Conservation (phyloP, 2,888 invertebrate species). For the Melanargia galathea region DNA sequence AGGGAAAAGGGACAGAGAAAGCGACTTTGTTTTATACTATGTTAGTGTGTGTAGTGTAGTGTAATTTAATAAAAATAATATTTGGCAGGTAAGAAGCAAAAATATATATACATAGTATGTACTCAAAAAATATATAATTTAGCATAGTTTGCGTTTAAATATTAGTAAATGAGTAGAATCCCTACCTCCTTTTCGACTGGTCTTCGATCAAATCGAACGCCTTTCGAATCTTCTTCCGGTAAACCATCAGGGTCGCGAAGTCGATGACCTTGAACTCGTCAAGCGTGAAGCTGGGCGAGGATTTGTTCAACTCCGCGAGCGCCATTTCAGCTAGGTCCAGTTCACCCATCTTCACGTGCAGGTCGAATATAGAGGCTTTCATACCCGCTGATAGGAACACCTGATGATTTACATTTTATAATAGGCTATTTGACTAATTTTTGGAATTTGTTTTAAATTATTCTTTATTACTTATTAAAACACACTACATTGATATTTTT, state of each 20-base stretch:
- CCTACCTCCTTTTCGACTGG: conserved; percentile 71
- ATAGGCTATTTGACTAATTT: no score
- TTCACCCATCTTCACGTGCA: conserved; percentile 81
- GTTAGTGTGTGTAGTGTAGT: no score
- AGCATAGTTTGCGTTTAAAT: no score
- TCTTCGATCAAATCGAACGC: conserved; percentile 76
- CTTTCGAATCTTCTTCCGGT: conserved; percentile 64
- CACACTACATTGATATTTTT: no score
- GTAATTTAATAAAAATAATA: no score
- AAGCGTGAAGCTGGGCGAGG: conserved; percentile 80
- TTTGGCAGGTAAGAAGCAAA: no score
- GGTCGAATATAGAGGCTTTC: conserved; percentile 84
- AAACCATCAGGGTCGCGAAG: conserved; percentile 82
- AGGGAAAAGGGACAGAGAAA: no score
- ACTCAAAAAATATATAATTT: no score
- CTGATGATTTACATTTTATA: no score
- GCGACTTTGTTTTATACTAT: no score
- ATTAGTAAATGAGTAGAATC: background rate
- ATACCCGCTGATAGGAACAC: conserved; percentile 84
- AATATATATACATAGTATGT: no score
- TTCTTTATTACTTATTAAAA: background rate
- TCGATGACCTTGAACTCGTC: conserved; percentile 86
- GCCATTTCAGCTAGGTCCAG: conserved; percentile 77
- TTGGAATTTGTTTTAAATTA: background rate
- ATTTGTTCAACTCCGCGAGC: conserved; percentile 77